These are phyloP conservation scores for Nibea albiflora DNA, from an alignment of 2,113 vertebrate species.

Conservation along the genomic window DNA sequence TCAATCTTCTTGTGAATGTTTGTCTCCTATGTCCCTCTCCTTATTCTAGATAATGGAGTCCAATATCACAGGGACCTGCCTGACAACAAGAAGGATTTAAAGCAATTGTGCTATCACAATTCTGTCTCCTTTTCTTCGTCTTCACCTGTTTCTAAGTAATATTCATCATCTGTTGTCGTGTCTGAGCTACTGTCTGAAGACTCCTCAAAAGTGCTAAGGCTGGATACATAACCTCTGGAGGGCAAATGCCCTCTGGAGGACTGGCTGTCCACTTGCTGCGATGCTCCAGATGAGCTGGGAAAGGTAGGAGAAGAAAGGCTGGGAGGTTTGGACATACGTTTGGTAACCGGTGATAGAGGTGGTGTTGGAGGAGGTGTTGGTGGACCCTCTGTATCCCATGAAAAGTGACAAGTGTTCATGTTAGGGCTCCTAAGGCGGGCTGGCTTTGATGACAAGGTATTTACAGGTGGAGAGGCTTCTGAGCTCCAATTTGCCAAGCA, in stretches of 20 bases:
- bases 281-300: slow-evolving; percentile 72
- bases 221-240: slow-evolving; percentile 75
- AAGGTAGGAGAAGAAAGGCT: slow-evolving; percentile 67
- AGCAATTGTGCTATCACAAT: slow-evolving; percentile 65
- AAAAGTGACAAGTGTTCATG: slow-evolving; percentile 52
- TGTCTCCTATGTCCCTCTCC: background rate
- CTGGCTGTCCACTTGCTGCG: slow-evolving; percentile 67
- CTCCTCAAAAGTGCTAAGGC: slow-evolving; percentile 84
- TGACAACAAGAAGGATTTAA: background rate
- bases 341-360: slow-evolving; percentile 70
- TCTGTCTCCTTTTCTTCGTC: slow-evolving; percentile 81
- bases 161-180: slow-evolving; percentile 95
- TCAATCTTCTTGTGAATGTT: background rate
- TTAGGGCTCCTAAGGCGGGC: slow-evolving; percentile 45
- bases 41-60: background rate
- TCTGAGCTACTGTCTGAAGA: slow-evolving; percentile 86
- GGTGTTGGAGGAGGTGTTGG: slow-evolving; percentile 83
- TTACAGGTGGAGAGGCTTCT: slow-evolving; percentile 20
- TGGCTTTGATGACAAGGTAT: slow-evolving; percentile 23
- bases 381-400: slow-evolving; percentile 70
- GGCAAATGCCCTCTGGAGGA: slow-evolving; percentile 74
- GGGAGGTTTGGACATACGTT: slow-evolving; percentile 73
- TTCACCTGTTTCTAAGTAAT: slow-evolving; percentile 86
- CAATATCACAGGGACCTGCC: slow-evolving; percentile 1
- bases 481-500: slow-evolving; percentile 67